These are phyloP conservation scores for Cecropterus lyciades DNA, from an alignment of 1,140 invertebrate species.

Conservation along the genomic window DNA sequence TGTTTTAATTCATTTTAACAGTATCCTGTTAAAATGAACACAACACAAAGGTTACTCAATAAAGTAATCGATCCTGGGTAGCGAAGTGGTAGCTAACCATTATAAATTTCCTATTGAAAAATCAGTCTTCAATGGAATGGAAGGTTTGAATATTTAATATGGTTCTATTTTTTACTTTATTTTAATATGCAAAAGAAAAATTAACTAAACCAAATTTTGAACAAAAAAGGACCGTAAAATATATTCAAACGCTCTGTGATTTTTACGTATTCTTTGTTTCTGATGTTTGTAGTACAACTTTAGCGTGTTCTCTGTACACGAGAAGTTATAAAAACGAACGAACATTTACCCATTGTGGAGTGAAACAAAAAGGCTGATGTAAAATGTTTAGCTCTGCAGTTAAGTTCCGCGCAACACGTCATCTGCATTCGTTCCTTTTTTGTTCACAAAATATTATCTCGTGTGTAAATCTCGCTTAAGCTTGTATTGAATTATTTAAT, in stretches of 20 bases:
- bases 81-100: too few species aligned
- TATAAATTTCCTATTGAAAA: too few species aligned
- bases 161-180: too few species aligned
- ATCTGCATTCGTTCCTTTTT: slow-evolving; percentile 7
- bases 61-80: too few species aligned
- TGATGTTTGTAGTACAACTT: neutral
- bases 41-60: too few species aligned
- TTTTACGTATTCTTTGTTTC: neutral
- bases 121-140: too few species aligned
- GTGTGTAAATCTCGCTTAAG: too few species aligned
- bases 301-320: neutral
- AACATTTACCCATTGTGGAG: slow-evolving; percentile 5
- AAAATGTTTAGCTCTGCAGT: slow-evolving; percentile 4
- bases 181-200: neutral
- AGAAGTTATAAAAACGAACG: slow-evolving; percentile 21
- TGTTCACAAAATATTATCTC: neutral
- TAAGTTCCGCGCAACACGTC: neutral
- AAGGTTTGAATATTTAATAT: too few species aligned
- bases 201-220: neutral
- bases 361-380: slow-evolving; percentile 11
- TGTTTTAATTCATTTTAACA: too few species aligned
- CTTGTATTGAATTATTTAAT: too few species aligned
- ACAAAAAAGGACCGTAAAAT: neutral
- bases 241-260: neutral
- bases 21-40: too few species aligned